Evolutionary conservation across 1,140 invertebrate genomes (phyloP).

Genomic region (Microplitis mediator): DNA sequence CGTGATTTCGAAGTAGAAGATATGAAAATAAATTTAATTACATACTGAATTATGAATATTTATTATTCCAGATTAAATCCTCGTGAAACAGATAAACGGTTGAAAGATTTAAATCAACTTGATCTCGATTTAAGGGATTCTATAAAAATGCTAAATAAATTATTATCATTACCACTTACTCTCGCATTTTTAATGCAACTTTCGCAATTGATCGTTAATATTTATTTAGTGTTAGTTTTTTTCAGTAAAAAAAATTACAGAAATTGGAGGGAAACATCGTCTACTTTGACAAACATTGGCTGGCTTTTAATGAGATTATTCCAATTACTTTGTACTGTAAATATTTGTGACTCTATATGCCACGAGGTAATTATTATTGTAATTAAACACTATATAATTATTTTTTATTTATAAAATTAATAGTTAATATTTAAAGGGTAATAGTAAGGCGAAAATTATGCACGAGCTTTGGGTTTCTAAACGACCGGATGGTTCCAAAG

Average conservation of each 20-base stretch:
- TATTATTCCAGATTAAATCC: background rate
- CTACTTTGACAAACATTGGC: background rate
- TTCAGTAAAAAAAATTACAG: background rate
- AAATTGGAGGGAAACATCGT: background rate
- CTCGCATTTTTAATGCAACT: background rate
- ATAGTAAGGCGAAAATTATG: conserved; percentile 5
- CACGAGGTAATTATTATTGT: conserved; percentile 1
- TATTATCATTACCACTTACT: background rate
- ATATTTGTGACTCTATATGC: conserved; percentile 7
- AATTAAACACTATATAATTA: background rate
- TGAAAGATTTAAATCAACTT: background rate
- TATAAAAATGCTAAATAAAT: conserved; percentile 1
- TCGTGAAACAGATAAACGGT: background rate
- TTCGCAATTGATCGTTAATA: conserved; percentile 7
- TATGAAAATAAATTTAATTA: too few relatives aligned
- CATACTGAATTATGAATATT: background rate
- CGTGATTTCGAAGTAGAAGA: too few relatives aligned
- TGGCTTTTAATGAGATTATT: conserved; percentile 10
- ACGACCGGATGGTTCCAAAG: background rate
- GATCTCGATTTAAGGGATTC: background rate
- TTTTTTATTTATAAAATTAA: background rate
- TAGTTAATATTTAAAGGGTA: background rate
- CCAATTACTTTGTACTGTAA: background rate
- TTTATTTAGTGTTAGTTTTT: conserved; percentile 4
- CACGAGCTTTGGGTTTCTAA: background rate